Evolutionary conservation across 2,888 invertebrate species (phyloP), one percentile per base, ranked within the genome.

Genomic region (Pseudococcus longispinus): DNA sequence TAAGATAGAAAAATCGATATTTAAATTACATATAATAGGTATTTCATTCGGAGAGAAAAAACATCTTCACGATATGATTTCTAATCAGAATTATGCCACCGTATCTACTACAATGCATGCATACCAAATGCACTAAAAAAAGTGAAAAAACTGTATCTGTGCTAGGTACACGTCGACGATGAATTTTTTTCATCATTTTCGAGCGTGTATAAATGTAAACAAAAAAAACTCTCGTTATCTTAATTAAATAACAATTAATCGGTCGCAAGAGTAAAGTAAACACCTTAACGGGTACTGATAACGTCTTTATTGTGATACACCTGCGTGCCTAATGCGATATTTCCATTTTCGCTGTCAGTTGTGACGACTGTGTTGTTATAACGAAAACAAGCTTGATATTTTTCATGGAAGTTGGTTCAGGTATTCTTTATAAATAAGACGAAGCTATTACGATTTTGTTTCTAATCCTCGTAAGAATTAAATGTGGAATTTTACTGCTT

Each of bases 201-300:
- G 42, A 80, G 42, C 77, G 77, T 80, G 77, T 80, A n/a, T 44
- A 51, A 83, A 83, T 42, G 55, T 83, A 83, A 83, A 83, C 83
- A 55, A 60, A 60, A 60, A 20, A 51, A 83, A 55, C 83, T 26
- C 46, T 51, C 51, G 29, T 83, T 83, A 83, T 83, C 83, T 83
- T 83, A 83, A 83, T 83, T 83, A 83, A 83, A 83, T 83, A 83
- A 51, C 83, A 83, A 83, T 83, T 83, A 83, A 83, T 55, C 55
- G 51, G 83, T 83, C 51, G 83, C 29, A 83, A 83, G 55, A 55
- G 83, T 55, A 83, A 83, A 83, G 83, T 83, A 83, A 83, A 83
- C 83, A 83, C 32, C 77, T 42, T 42, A 80, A 42, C 18, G 32
- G 15, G 77, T 20, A 42, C 77, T 80, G 77, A 80, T 80, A 80